phyloP scores from a whole-genome alignment of 2,113 vertebrate genomes.

The Spilogale gracilis region DNA sequence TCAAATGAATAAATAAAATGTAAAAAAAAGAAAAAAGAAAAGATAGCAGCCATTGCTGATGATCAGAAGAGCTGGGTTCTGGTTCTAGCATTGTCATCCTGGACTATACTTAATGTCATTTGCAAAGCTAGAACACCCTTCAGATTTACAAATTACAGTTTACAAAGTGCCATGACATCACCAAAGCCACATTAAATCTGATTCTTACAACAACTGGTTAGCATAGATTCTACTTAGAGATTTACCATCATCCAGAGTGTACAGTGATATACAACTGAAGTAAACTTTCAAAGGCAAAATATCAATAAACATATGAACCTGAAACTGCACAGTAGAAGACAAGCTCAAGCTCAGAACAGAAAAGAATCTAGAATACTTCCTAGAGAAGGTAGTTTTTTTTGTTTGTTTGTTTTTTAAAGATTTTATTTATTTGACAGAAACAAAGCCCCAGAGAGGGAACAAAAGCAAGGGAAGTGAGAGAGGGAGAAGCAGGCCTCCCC shows the following conservation, averaged over 20 bases:
- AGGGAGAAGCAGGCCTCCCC: too few relatives aligned
- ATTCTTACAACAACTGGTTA: background rate
- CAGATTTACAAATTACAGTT: background rate
- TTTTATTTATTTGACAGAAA: too few relatives aligned
- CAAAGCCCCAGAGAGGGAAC: too few relatives aligned
- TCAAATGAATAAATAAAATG: too few relatives aligned
- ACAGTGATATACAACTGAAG: background rate
- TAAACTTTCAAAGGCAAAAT: slow-evolving; percentile 35
- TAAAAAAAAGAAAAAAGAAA: background rate
- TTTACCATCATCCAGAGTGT: background rate
- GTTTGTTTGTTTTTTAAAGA: too few relatives aligned
- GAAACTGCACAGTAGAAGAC: background rate
- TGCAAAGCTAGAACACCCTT: background rate
- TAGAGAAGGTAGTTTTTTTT: background rate
- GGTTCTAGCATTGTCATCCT: background rate
- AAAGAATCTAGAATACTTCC: background rate
- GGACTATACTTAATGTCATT: background rate
- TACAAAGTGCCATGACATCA: background rate
- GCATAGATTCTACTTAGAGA: slow-evolving; percentile 5
- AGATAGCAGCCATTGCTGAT: background rate
- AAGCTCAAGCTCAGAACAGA: slow-evolving; percentile 11
- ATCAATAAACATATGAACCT: background rate
- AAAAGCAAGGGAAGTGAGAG: too few relatives aligned
- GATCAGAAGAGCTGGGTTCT: slow-evolving; percentile 19
- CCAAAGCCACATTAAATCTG: background rate